Percentiles rank a stretch among this genome's conserved stretches.
Evolutionary conservation across 1,140 invertebrate genomes (phyloP).

Genomic region (Drosophila orosa): DNA sequence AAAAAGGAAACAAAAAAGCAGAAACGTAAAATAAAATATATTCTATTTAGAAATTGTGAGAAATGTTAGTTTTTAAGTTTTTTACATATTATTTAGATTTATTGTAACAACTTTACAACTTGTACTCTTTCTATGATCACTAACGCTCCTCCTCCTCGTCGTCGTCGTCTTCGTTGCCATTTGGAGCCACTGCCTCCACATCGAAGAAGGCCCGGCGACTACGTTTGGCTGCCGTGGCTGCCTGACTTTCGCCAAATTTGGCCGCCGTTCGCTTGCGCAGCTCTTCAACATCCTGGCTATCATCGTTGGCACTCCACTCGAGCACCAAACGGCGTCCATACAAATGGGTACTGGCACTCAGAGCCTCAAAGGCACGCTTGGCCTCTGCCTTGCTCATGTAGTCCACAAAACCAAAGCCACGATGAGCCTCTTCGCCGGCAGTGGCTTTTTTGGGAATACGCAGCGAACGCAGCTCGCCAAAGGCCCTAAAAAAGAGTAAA

Average conservation of each 20-base stretch:
- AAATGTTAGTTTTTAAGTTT: not conserved
- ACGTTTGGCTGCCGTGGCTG: slow-evolving; percentile 49
- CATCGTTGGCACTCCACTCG: slow-evolving; percentile 95
- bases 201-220: slow-evolving; percentile 71
- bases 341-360: slow-evolving; percentile 98
- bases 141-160: slow-evolving; percentile 33
- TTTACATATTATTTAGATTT: slow-evolving; percentile 5
- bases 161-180: slow-evolving; percentile 52
- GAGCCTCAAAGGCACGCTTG: slow-evolving; percentile 96
- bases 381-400: slow-evolving; percentile 95
- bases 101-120: slow-evolving; percentile 1
- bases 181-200: slow-evolving; percentile 29
- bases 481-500: slow-evolving; percentile 88
- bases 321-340: slow-evolving; percentile 97
- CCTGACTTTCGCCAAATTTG: slow-evolving; percentile 53
- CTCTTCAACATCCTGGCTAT: slow-evolving; percentile 90
- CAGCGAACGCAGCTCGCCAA: slow-evolving; percentile 96
- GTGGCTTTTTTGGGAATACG: slow-evolving; percentile 95
- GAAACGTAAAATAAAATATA: slow-evolving; percentile 76
- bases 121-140: not conserved
- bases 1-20: slow-evolving; percentile 23
- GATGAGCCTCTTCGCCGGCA: slow-evolving; percentile 91
- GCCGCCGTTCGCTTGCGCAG: slow-evolving; percentile 93
- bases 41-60: slow-evolving; percentile 69
- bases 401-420: slow-evolving; percentile 99